A percentile compares a stretch with the other conserved stretches of the same genome.
Conservation (phyloP, 1,140 invertebrate genomes). For the Triops longicaudatus region DNA sequence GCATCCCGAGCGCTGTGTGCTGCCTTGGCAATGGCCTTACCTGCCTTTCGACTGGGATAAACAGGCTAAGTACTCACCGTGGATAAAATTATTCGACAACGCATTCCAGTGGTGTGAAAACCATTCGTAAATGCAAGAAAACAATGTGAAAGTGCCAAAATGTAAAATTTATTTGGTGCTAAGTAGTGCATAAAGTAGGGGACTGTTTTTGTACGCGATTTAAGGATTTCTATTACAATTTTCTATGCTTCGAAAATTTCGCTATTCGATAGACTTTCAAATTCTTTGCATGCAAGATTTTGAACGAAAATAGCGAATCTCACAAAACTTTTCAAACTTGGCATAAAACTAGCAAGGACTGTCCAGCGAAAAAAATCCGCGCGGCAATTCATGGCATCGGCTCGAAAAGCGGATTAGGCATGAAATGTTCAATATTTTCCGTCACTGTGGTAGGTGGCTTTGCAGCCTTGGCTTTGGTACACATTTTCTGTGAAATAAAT, state of each 20-base stretch:
- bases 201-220: not conserved
- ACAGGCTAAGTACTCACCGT: slow-evolving; percentile 57
- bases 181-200: not conserved
- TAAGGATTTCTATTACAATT: not conserved
- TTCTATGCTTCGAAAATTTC: not conserved
- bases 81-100: slow-evolving; percentile 85
- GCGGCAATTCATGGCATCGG: not conserved
- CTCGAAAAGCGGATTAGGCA: not conserved
- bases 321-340: not conserved
- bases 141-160: not conserved
- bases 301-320: not conserved
- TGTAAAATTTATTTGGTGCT: not conserved
- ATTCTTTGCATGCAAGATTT: no score
- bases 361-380: not conserved
- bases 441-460: not conserved
- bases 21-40: slow-evolving; percentile 79
- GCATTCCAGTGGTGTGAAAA: slow-evolving; percentile 66
- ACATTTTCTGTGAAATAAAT: not conserved
- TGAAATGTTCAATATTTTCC: not conserved
- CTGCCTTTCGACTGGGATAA: slow-evolving; percentile 46
- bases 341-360: not conserved
- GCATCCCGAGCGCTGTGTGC: slow-evolving; percentile 84
- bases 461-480: not conserved
- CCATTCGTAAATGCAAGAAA: not conserved
- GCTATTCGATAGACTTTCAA: no score